These are phyloP conservation scores for Trematomus bernacchii DNA, from an alignment of 2,797 vertebrate species.

Conservation along the genomic window DNA sequence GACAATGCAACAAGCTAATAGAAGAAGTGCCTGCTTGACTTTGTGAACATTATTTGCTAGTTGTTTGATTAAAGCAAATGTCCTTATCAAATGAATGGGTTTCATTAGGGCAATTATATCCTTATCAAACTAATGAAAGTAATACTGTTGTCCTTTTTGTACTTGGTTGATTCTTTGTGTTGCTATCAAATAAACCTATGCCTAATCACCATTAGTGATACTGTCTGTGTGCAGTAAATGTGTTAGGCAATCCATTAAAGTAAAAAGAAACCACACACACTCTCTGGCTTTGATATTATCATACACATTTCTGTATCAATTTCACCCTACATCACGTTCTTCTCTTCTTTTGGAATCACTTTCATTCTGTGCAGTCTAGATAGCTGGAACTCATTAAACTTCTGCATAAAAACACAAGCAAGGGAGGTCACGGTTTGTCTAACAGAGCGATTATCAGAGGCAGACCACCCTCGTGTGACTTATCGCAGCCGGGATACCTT, in stretches of 20 bases:
- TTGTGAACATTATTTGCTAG: slow-evolving; percentile 6
- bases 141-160: slow-evolving; percentile 35
- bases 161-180: slow-evolving; percentile 38
- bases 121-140: slow-evolving; percentile 26
- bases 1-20: slow-evolving; percentile 7
- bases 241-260: not conserved
- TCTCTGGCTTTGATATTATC: slow-evolving; percentile 41
- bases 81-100: slow-evolving; percentile 34
- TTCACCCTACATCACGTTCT: slow-evolving; percentile 31
- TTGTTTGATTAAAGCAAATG: slow-evolving; percentile 40
- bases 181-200: slow-evolving; percentile 25
- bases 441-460: slow-evolving; percentile 54
- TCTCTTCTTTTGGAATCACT: slow-evolving; percentile 11
- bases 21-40: slow-evolving; percentile 17
- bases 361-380: slow-evolving; percentile 47
- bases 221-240: not conserved
- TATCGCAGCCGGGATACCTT: slow-evolving; percentile 51
- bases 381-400: slow-evolving; percentile 66
- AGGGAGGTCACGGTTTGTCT: slow-evolving; percentile 45
- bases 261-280: not conserved
- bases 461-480: slow-evolving; percentile 54
- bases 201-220: slow-evolving; percentile 13
- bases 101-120: slow-evolving; percentile 46
- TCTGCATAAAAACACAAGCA: slow-evolving; percentile 49
- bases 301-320: slow-evolving; percentile 41